Conservation (phyloP, 1,140 invertebrate genomes). For the Yoshiicerus persimilis region DNA sequence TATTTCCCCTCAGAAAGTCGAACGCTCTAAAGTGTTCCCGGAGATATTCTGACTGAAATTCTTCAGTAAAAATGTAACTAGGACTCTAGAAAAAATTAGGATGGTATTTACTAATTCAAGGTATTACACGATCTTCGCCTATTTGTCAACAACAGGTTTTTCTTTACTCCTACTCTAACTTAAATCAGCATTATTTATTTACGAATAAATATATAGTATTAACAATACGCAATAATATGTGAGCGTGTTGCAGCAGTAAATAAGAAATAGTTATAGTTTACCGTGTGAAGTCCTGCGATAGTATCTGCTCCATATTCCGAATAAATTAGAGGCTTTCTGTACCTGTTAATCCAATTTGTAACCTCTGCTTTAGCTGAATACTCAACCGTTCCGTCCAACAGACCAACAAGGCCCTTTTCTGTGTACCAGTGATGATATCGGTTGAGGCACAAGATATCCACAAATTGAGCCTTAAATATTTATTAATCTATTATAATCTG, state of each 20-base stretch:
- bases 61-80: constrained; percentile 62
- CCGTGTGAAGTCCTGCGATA: constrained; percentile 60
- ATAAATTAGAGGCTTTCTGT: constrained; percentile 62
- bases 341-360: constrained; percentile 56
- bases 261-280: constrained; percentile 41
- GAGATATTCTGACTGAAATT: constrained; percentile 65
- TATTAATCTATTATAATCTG: not conserved
- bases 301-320: constrained; percentile 68
- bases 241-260: not conserved
- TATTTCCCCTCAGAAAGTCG: constrained; percentile 56
- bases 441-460: constrained; percentile 66
- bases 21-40: constrained; percentile 61
- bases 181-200: not conserved
- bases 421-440: constrained; percentile 66
- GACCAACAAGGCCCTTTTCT: constrained; percentile 50
- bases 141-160: no score
- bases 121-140: no score
- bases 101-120: no score
- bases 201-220: no score
- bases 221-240: no score
- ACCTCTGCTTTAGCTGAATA: constrained; percentile 48
- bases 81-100: constrained; percentile 52
- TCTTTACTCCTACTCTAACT: not conserved
- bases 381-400: constrained; percentile 51
- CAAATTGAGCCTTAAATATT: constrained; percentile 55